These are phyloP conservation scores for Mycetomoellerius zeteki DNA, from an alignment of 1,140 invertebrate genomes.

Conservation along the genomic window DNA sequence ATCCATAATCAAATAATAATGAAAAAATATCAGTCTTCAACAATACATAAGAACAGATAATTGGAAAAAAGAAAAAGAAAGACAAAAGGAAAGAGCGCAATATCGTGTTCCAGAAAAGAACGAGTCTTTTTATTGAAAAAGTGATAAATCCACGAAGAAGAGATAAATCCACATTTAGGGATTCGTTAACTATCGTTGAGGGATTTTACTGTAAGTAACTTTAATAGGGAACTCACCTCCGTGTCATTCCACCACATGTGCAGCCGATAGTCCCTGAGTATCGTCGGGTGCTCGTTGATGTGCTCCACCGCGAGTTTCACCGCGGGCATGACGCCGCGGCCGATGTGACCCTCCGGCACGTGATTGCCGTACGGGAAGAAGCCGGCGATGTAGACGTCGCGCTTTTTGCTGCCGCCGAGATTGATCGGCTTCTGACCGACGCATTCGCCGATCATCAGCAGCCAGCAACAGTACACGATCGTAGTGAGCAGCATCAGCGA, in stretches of 20 bases:
- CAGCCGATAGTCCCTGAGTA: conserved; percentile 94
- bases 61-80: not conserved
- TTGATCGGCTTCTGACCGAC: conserved; percentile 88
- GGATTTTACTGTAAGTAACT: not conserved
- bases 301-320: conserved; percentile 96
- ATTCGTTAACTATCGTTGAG: not conserved
- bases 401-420: conserved; percentile 86
- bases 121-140: conserved; percentile 9
- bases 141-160: not conserved
- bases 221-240: too few relatives aligned
- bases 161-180: conserved; percentile 19
- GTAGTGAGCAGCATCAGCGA: conserved; percentile 51
- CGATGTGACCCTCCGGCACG: conserved; percentile 89
- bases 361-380: conserved; percentile 95
- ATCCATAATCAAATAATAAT: conserved; percentile 21
- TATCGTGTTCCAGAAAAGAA: not conserved
- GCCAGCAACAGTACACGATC: conserved; percentile 75
- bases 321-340: conserved; percentile 97
- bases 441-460: conserved; percentile 77
- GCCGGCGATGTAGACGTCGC: conserved; percentile 95
- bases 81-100: not conserved
- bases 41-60: not conserved
- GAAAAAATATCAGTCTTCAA: conserved; percentile 11
- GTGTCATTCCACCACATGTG: conserved; percentile 98
- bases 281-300: conserved; percentile 95